A percentile compares a stretch with the other conserved stretches of the same genome.
Evolutionary conservation across 1,140 invertebrate species (phyloP).

Genomic region (Euwallacea fornicatus): DNA sequence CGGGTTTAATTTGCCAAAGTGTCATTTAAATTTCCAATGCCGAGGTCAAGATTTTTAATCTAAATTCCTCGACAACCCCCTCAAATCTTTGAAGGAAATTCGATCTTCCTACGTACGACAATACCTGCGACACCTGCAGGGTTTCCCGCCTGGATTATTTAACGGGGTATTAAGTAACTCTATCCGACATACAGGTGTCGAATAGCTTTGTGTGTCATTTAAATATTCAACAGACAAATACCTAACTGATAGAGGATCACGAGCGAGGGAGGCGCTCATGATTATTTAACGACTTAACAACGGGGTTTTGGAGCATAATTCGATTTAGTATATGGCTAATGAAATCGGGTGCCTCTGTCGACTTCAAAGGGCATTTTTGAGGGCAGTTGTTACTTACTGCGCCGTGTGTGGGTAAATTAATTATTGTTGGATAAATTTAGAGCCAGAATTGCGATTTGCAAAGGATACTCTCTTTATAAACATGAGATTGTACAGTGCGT

Average conservation of each 20-base stretch:
- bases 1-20: slow-evolving; percentile 22
- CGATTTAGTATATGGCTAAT: slow-evolving; percentile 13
- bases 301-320: slow-evolving; percentile 22
- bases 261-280: slow-evolving; percentile 21
- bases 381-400: not conserved
- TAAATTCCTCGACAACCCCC: no score
- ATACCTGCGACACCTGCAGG: slow-evolving; percentile 23
- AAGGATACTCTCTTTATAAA: not conserved
- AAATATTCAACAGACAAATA: slow-evolving; percentile 36
- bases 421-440: not conserved
- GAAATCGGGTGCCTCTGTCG: slow-evolving; percentile 1
- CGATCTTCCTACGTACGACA: no score
- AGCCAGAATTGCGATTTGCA: not conserved
- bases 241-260: slow-evolving; percentile 32
- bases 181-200: slow-evolving; percentile 33
- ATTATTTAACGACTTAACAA: slow-evolving; percentile 36
- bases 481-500: not conserved
- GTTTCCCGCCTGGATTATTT: slow-evolving; percentile 35
- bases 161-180: slow-evolving; percentile 35
- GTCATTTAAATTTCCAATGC: slow-evolving; percentile 8
- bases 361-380: not conserved
- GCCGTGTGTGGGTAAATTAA: not conserved
- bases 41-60: not conserved
- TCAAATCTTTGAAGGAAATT: no score
- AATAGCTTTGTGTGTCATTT: slow-evolving; percentile 33